Evolutionary conservation across 2,797 vertebrate species (phyloP).

Genomic region (Syngnathus rostellatus): DNA sequence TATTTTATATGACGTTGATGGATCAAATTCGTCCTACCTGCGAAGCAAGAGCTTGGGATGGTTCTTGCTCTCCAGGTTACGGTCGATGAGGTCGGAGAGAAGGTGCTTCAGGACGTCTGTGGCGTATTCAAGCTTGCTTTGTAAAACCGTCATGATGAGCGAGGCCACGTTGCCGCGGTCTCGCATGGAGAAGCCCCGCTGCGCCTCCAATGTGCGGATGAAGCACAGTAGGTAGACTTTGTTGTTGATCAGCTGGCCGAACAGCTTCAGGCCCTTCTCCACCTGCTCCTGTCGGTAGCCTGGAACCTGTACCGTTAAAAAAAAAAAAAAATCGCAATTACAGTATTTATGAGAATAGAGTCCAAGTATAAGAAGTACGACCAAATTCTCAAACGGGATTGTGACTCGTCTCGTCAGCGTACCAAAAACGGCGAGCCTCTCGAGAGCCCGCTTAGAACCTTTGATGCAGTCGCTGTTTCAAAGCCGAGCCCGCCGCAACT

Average conservation of each 20-base stretch:
- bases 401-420: not conserved
- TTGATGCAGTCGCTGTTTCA: conserved; percentile 23
- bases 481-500: conserved; percentile 35
- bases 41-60: conserved; percentile 92
- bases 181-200: conserved; percentile 96
- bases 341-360: too few species aligned
- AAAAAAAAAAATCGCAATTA: not conserved
- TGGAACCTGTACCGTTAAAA: conserved; percentile 74
- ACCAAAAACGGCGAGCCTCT: conserved; percentile 34
- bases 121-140: conserved; percentile 95
- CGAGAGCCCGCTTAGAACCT: conserved; percentile 48
- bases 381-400: not conserved
- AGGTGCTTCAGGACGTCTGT: conserved; percentile 96
- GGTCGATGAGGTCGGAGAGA: conserved; percentile 94
- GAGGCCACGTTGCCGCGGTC: conserved; percentile 96
- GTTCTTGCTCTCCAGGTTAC: conserved; percentile 98
- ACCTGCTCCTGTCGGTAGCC: conserved; percentile 94
- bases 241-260: conserved; percentile 98
- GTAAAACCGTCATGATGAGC: conserved; percentile 92
- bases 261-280: conserved; percentile 91
- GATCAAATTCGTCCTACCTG: conserved; percentile 69
- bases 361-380: not conserved
- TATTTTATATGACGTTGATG: conserved; percentile 50
- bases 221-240: conserved; percentile 94
- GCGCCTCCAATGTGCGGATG: conserved; percentile 92